Evolutionary conservation across 1,140 invertebrate genomes (phyloP).

Genomic region (Drosophila parvula): DNA sequence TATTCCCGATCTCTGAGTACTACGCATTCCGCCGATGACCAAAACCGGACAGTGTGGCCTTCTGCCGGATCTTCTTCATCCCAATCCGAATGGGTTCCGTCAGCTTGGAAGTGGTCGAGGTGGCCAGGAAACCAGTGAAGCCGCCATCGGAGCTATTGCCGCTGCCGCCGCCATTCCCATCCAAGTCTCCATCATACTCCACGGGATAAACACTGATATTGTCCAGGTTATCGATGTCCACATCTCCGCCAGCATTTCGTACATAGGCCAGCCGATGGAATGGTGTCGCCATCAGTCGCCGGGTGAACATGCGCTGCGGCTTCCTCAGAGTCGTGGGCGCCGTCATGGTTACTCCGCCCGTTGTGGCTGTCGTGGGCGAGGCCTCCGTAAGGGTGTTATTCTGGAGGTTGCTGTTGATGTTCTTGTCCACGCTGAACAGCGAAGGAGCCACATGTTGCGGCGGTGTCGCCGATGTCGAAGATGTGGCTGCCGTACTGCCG

Average conservation of each 20-base stretch:
- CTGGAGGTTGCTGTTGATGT: constrained; percentile 63
- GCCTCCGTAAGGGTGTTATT: constrained; percentile 62
- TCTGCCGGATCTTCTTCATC: constrained; percentile 68
- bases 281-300: constrained; percentile 71
- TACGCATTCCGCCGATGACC: constrained; percentile 63
- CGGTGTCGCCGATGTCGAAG: constrained; percentile 24
- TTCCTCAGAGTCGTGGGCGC: constrained; percentile 54
- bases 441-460: constrained; percentile 53
- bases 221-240: constrained; percentile 80
- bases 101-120: constrained; percentile 68
- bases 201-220: constrained; percentile 81
- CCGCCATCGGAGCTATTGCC: constrained; percentile 47
- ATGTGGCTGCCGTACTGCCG: constrained; percentile 21
- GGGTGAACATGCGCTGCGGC: constrained; percentile 67
- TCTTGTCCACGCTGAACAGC: constrained; percentile 69
- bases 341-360: constrained; percentile 26
- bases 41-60: constrained; percentile 62
- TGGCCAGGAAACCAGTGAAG: constrained; percentile 74
- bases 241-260: constrained; percentile 74
- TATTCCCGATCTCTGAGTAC: constrained; percentile 17
- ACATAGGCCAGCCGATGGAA: constrained; percentile 76
- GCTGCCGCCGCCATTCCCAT: constrained; percentile 28
- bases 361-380: constrained; percentile 40
- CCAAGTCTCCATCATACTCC: constrained; percentile 53
- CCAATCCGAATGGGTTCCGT: constrained; percentile 77